These are phyloP conservation scores for Tetrapedia diversipes DNA, from an alignment of 2,888 invertebrate species.

Conservation along the genomic window DNA sequence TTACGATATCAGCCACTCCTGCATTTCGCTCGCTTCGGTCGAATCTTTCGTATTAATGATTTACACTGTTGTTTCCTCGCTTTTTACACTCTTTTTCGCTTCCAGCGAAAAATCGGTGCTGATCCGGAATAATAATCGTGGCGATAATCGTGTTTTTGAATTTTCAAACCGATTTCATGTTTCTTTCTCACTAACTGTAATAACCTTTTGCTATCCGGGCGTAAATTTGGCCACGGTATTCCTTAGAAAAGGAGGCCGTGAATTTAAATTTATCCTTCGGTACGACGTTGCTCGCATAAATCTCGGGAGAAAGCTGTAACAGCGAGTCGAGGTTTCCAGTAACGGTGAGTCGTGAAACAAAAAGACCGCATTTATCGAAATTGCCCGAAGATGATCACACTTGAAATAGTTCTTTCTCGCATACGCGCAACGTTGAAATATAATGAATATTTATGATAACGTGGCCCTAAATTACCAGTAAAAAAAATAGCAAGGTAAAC, in stretches of 20 bases:
- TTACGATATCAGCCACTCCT: conserved; percentile 36
- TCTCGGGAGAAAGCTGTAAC: conserved; percentile 47
- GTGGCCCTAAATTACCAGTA: no score
- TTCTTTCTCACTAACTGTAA: conserved; percentile 27
- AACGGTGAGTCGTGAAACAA: conserved; percentile 24
- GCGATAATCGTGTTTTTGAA: conserved; percentile 27
- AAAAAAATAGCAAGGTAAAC: no score
- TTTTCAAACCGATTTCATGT: conserved; percentile 41
- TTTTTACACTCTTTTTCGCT: neutral
- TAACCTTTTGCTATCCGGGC: conserved; percentile 39
- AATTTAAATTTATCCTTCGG: conserved; percentile 66
- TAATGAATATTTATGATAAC: no score
- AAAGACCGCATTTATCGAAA: conserved; percentile 42
- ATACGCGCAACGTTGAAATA: neutral
- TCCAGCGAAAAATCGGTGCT: neutral
- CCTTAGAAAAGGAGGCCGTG: conserved; percentile 39
- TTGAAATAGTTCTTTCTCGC: conserved; percentile 8
- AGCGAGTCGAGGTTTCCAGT: conserved; percentile 41
- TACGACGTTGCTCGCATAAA: conserved; percentile 53
- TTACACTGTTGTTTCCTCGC: neutral
- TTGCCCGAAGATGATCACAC: conserved; percentile 27
- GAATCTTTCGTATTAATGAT: conserved; percentile 35
- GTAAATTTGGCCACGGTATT: conserved; percentile 48
- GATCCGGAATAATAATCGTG: neutral
- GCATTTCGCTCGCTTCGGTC: conserved; percentile 3